Percentiles rank a stretch among this genome's conserved stretches.
These are phyloP conservation scores for Colaptes auratus DNA, from an alignment of 2,113 vertebrate species.

Conservation along the genomic window DNA sequence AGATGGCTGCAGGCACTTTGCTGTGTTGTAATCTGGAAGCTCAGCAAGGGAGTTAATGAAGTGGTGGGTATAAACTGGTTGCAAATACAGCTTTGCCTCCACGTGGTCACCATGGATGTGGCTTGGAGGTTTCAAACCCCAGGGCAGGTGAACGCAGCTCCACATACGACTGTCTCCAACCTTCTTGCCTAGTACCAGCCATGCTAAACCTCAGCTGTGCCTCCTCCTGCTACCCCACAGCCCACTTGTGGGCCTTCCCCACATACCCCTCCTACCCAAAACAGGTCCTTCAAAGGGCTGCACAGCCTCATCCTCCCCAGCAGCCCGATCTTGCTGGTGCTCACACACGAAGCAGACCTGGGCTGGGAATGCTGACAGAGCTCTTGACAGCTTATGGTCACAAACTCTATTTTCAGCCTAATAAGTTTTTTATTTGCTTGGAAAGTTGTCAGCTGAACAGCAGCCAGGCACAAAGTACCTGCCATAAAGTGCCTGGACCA, in stretches of 20 bases:
- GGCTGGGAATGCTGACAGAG: slow-evolving; percentile 14
- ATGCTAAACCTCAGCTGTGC: rapidly evolving
- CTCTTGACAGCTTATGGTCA: slow-evolving; percentile 50
- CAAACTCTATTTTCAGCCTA: slow-evolving; percentile 78
- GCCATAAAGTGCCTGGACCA: slow-evolving; percentile 24
- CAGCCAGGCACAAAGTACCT: slow-evolving; percentile 72
- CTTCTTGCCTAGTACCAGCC: not conserved
- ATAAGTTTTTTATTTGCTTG: slow-evolving; percentile 72
- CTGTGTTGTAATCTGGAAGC: not conserved
- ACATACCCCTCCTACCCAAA: not conserved
- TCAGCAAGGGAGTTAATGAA: not conserved
- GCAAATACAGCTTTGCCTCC: not conserved
- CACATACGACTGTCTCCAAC: rapidly evolving
- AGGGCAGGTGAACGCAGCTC: not conserved
- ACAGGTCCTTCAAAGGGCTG: rapidly evolving
- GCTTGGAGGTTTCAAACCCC: not conserved
- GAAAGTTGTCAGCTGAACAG: slow-evolving; percentile 67
- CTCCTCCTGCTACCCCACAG: not conserved
- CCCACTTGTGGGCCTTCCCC: not conserved
- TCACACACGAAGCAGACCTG: not conserved
- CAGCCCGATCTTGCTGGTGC: not conserved
- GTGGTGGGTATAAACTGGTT: not conserved
- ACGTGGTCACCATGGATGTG: rapidly evolving
- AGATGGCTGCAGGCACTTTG: not conserved
- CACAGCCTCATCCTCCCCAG: not conserved